Evolutionary conservation across 37 sponge, comb jelly and placozoan species (phyloP).

Genomic region (Halisarca cf. caerulea): DNA sequence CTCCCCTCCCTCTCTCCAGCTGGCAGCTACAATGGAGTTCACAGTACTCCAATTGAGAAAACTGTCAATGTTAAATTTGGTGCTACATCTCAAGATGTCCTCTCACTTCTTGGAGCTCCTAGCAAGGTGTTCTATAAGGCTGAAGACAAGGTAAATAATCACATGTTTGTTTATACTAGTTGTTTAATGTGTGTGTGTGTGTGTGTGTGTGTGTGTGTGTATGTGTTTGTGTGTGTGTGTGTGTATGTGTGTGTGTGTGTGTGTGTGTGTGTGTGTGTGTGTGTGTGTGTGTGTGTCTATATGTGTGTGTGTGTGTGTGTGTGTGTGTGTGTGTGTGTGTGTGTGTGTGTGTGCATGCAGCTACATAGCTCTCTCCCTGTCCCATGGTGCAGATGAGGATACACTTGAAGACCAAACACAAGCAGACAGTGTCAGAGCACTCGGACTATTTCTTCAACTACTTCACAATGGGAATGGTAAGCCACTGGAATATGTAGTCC

Average conservation of each 20-base stretch:
- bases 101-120: constrained; percentile 83
- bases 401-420: constrained; percentile 81
- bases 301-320: constrained; percentile 7
- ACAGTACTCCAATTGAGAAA: not conserved
- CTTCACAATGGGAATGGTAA: constrained; percentile 94
- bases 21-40: not conserved
- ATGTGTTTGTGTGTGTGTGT: constrained; percentile 31
- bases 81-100: constrained; percentile 71
- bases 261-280: constrained; percentile 22
- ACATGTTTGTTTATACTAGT: not conserved
- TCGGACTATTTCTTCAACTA: constrained; percentile 99
- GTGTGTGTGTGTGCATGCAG: not conserved
- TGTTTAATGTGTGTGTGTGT: not conserved
- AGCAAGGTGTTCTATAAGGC: constrained; percentile 90
- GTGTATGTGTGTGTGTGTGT: constrained; percentile 41
- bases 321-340: not conserved
- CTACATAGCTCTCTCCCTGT: too few species aligned
- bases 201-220: not conserved
- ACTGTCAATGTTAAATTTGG: constrained; percentile 32
- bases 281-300: constrained; percentile 2
- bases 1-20: too few species aligned
- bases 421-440: constrained; percentile 56
- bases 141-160: constrained; percentile 88
- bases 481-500: too few species aligned
- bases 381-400: constrained; percentile 99